Evolutionary conservation across 2,797 vertebrate species (phyloP), one percentile per base, ranked within the genome.

Genomic region (Brotula barbata): DNA sequence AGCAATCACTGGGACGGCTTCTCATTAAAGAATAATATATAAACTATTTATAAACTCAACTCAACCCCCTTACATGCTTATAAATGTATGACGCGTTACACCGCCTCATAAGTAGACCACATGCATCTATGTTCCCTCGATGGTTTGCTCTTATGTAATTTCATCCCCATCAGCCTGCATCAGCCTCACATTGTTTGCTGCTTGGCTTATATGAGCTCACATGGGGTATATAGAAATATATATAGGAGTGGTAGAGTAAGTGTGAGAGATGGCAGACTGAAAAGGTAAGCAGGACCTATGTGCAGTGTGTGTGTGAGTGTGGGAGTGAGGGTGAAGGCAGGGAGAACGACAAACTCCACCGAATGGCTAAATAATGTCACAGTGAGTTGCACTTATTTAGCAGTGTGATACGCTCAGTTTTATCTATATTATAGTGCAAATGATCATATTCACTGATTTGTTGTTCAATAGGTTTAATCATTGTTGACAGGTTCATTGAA

Each of bases 141-240:
- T 80, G 82, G 52, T 77, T 83, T 80, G 57, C 54, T 67, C 76
- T 92, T 92, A 92, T 86, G 83, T 91, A 88, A 92, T 88, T 74
- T 65, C 82, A 79, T 74, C 62, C 82, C 87, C 86, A 84, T 92
- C 90, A 78, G 47, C 83, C 80, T 89, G 81, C 87, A 92, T 93
- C 85, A 92, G 67, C 73, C 77, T 92, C 90, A 89, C 51, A 73
- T 25, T 85, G 70, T 73, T 81, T 77, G 78, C 77, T 75, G 76
- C 77, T 58, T 54, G 73, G 78, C 77, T 80, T 68, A 59, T 78
- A 68, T 77, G 84, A 86, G 75, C 75, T 77, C 45, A 49, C 77
- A 44, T 43, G 65, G 49, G 75, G 64, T 85, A 80, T 82, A 79
- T 68, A 78, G 77, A 79, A 74, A 74, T 71, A 77, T 71, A 81